Conservation (phyloP, 2,113 vertebrate species). For the Corythornis madagascariensis region DNA sequence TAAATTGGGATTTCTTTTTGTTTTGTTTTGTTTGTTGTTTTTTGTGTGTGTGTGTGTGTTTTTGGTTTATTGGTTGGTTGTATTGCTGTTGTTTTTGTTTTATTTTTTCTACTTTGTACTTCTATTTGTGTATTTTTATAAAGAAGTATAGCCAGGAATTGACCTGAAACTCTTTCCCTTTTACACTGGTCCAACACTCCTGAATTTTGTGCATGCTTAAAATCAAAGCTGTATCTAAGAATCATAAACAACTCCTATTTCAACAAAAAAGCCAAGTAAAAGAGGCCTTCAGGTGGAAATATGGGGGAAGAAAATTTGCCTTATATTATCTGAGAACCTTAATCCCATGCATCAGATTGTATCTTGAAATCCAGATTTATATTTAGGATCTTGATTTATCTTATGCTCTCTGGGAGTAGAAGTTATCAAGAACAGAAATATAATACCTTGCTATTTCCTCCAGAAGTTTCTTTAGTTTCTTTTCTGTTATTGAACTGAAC, state of each 20-base stretch:
- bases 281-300: background rate
- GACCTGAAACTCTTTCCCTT: background rate
- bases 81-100: too few relatives aligned
- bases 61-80: too few relatives aligned
- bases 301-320: background rate
- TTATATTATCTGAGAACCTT: background rate
- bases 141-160: background rate
- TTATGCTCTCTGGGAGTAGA: background rate
- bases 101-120: background rate
- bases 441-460: background rate
- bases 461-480: background rate
- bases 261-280: background rate
- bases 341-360: background rate
- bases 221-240: background rate
- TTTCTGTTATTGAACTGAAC: background rate
- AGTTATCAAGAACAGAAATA: background rate
- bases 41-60: background rate
- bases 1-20: background rate
- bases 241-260: background rate
- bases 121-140: background rate
- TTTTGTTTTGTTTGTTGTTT: background rate
- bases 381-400: background rate
- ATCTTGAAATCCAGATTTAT: background rate
- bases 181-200: background rate
- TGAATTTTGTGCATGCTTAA: background rate